Base-by-base conservation (phyloP, 2,888 invertebrate genomes). In the Amblyjoppa fuscipennis region DNA sequence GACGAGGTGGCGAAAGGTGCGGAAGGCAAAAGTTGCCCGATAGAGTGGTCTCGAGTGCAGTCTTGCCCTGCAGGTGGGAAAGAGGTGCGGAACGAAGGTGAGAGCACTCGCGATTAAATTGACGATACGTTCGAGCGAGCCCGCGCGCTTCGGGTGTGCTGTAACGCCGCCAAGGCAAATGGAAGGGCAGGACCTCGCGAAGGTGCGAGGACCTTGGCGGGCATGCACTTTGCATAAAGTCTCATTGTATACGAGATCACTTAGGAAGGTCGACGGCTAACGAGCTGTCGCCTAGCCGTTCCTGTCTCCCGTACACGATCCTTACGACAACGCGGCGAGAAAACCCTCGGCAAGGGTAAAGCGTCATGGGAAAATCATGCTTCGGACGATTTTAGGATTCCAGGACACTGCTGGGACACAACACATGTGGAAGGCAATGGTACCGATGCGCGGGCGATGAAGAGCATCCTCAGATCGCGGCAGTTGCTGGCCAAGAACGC, bases 191-290 rank as follows among this genome's bases (percentile, higher is more conserved):
- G 45, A 25, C 45, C 16, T 49, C 31, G 64, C 51, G 25, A 49
- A 70, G 76, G 45, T 51, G 68, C 53, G 71, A 45, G 64, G 49
- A 66, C 66, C 66, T 64, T 68, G 31, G 64, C 68, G 59, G 51
- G 89, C 88, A 91, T 94, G 94, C 94, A 94, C 94, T 94, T 92
- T 94, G 92, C 94, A 93, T 94, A 94, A 94, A 94, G 92, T 93
- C 92, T 92, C 89, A 90, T 93, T 92, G 91, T 94, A 93, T 94
- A 94, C 90, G 93, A 92, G 93, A 92, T 93, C 94, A 94, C 94
- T 94, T 94, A 93, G 91, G 85, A 86, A 87, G 90, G 88, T 89
- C 90, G 88, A 86, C 81, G 88, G 90, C 92, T 93, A 93, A 93
- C 92, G 93, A 93, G 92, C 91, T 88, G 89, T 88, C 89, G 82